Evolutionary conservation across 2,888 invertebrate species (phyloP), one percentile per base, ranked within the genome.

Genomic region (Phyllotreta cruciferae): DNA sequence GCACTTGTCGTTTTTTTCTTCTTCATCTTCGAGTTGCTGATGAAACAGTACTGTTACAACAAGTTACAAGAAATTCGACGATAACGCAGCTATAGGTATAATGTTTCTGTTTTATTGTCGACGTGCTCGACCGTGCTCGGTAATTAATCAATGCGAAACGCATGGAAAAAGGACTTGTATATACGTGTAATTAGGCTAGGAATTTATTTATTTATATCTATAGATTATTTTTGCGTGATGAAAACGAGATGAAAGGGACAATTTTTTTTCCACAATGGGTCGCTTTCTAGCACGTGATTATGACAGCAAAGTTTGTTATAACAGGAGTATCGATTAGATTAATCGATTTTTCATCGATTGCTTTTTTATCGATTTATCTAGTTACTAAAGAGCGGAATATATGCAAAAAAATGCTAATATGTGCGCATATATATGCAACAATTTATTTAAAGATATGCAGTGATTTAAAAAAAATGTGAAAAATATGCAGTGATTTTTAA

Each of bases 231-330:
- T 24, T 24, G n/a, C 54, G 54, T 39, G 24, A 11, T 39, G 39
- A 54, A 39, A 54, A 54, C 38, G 9, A 39, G 39, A 54, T 39
- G 38, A 38, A 54, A 54, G 38, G 41, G 41, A 54, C 10, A 54
- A 13, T 39, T 55, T 55, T 55, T 55, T 24, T 24, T 24, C 11
- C 36, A 56, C 45, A 56, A 56, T 56, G 11, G 55, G 56, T 39
- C 56, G 45, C 36, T 56, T 44, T 56, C 56, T 44, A 39, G 56
- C 44, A 44, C 56, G 56, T 44, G 56, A 38, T 14, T 41, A n/a
- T n/a, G n/a, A n/a, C n/a, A n/a, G 13, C 44, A n/a, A n/a, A n/a
- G n/a, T n/a, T n/a, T n/a, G n/a, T n/a, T n/a, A n/a, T n/a, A n/a
- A n/a, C n/a, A n/a, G n/a, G n/a, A n/a, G n/a, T n/a, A n/a, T n/a